Evolutionary conservation across 2,797 vertebrate species (phyloP).

Genomic region (Aulostomus chinensis): DNA sequence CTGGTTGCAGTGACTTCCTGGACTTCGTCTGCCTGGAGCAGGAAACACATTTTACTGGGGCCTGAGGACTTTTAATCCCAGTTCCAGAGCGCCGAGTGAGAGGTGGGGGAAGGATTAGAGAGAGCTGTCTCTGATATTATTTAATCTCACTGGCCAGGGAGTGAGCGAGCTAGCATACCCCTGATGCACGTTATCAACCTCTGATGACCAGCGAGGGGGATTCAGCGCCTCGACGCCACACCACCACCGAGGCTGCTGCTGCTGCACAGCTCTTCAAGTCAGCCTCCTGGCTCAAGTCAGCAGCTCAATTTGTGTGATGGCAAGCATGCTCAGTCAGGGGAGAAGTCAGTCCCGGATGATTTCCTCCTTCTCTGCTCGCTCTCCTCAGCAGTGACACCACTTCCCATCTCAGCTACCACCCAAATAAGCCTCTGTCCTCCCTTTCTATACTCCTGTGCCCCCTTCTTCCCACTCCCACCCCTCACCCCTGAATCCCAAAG

Average conservation of each 20-base stretch:
- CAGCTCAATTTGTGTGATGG: constrained; percentile 74
- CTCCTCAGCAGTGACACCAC: constrained; percentile 45
- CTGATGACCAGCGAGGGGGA: constrained; percentile 66
- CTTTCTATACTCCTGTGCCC: constrained; percentile 15
- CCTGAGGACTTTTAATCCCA: constrained; percentile 67
- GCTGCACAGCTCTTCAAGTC: constrained; percentile 41
- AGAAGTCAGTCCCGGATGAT: constrained; percentile 74
- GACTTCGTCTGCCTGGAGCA: constrained; percentile 35
- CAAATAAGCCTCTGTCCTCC: constrained; percentile 55
- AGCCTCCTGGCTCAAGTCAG: constrained; percentile 55
- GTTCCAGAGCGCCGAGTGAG: constrained; percentile 51
- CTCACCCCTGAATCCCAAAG: constrained; percentile 52
- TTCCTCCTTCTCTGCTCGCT: constrained; percentile 61
- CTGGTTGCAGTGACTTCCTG: background rate
- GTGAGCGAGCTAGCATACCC: constrained; percentile 43
- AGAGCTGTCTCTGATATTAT: constrained; percentile 74
- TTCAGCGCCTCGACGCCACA: constrained; percentile 43
- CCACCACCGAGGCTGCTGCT: constrained; percentile 28
- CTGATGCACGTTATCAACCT: constrained; percentile 72
- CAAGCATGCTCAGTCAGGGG: constrained; percentile 70
- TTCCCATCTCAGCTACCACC: constrained; percentile 50
- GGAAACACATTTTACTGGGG: constrained; percentile 49
- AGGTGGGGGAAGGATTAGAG: constrained; percentile 61
- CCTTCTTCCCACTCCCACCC: constrained; percentile 17
- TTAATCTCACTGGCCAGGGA: constrained; percentile 75